phyloP scores from a whole-genome alignment of 2,113 vertebrate genomes.

The Urocynchramus pylzowi region DNA sequence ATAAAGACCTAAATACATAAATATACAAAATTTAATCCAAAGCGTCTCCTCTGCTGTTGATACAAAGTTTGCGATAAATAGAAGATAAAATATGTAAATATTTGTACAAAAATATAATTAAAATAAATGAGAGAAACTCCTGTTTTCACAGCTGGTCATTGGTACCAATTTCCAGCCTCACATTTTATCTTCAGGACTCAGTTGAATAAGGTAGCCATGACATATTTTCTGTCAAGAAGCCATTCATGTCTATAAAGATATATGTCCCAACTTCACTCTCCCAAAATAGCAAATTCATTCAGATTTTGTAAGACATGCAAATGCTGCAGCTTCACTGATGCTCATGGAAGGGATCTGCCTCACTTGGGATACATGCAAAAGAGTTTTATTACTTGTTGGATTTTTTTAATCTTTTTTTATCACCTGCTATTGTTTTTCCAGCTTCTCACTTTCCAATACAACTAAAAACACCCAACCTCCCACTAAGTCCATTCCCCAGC shows the following conservation, averaged over 20 bases:
- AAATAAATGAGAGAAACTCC: constrained; percentile 63
- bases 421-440: neutral
- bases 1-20: constrained; percentile 2
- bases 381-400: neutral
- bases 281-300: neutral
- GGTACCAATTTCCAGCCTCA: constrained; percentile 63
- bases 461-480: neutral
- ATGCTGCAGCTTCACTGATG: neutral
- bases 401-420: neutral
- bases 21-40: neutral
- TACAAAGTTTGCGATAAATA: constrained; percentile 61
- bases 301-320: neutral
- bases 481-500: neutral
- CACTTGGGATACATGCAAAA: neutral
- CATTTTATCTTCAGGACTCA: constrained; percentile 33
- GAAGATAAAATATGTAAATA: constrained; percentile 76
- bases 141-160: constrained; percentile 78
- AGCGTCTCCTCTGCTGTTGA: neutral
- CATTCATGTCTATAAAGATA: neutral
- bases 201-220: neutral
- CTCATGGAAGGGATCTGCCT: neutral
- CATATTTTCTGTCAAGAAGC: neutral
- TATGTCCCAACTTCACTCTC: too few species aligned
- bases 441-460: neutral
- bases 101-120: constrained; percentile 74